Conservation (phyloP, 2,797 vertebrate species). For the Alectoris magna region DNA sequence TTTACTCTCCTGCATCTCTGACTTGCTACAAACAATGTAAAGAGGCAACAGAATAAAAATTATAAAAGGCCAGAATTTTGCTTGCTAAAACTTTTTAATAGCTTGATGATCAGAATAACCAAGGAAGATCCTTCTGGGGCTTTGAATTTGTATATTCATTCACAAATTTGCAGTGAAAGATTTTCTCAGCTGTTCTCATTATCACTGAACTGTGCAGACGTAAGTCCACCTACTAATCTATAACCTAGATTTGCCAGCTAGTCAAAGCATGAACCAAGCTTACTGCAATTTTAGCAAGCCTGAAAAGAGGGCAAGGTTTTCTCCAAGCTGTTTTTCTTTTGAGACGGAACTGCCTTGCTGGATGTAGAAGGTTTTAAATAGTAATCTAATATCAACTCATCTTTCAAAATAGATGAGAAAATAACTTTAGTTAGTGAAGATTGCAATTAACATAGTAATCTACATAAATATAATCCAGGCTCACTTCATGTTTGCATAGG, state of each 20-base stretch:
- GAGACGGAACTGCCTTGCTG: background rate
- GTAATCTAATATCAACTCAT: conserved; percentile 10
- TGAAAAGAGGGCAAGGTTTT: conserved; percentile 37
- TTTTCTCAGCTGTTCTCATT: conserved; percentile 48
- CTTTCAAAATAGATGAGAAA: conserved; percentile 30
- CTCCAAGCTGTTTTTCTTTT: conserved; percentile 39
- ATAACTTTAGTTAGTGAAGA: background rate
- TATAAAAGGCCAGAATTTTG: background rate
- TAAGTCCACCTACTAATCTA: conserved; percentile 54
- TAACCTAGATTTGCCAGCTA: conserved; percentile 46
- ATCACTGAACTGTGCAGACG: conserved; percentile 24
- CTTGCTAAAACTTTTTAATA: background rate
- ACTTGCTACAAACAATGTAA: background rate
- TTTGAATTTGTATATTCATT: conserved; percentile 32
- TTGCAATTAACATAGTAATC: conserved; percentile 24
- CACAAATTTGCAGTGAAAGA: conserved; percentile 10
- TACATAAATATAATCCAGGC: background rate
- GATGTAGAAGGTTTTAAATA: conserved; percentile 26
- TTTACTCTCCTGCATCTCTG: background rate
- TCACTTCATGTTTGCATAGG: conserved; percentile 9
- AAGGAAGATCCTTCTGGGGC: background rate
- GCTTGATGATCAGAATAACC: background rate
- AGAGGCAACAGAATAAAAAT: background rate
- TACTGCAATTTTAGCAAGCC: conserved; percentile 44
- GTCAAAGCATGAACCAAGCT: conserved; percentile 30